These are phyloP conservation scores for Menura novaehollandiae DNA, from an alignment of 2,113 vertebrate species.

Conservation along the genomic window DNA sequence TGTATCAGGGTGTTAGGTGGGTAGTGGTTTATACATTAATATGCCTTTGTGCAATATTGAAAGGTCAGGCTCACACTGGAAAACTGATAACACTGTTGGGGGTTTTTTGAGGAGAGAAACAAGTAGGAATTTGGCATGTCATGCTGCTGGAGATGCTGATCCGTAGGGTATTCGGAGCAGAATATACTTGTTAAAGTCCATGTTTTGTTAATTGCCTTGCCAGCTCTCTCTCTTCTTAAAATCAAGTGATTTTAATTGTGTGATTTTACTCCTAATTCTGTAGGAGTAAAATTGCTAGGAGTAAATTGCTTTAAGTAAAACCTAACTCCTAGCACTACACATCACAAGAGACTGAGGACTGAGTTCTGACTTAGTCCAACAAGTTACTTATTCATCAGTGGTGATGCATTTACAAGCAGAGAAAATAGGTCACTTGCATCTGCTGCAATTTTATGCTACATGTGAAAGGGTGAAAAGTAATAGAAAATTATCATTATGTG, in stretches of 20 bases:
- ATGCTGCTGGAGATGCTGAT: neutral
- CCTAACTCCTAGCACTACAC: neutral
- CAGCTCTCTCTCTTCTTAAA: neutral
- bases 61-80: neutral
- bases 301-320: neutral
- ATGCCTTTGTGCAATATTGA: neutral
- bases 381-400: neutral
- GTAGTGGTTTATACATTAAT: neutral
- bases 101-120: neutral
- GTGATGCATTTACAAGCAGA: neutral
- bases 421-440: neutral
- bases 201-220: neutral
- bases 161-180: neutral
- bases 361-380: neutral
- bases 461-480: neutral
- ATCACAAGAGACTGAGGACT: neutral
- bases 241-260: neutral
- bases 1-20: neutral
- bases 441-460: neutral
- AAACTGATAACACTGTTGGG: accelerated
- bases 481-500: neutral
- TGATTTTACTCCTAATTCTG: neutral
- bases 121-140: neutral
- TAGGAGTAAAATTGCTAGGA: neutral
- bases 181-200: neutral